phyloP scores from a whole-genome alignment of 2,113 vertebrate genomes.

The Amphilophus citrinellus region DNA sequence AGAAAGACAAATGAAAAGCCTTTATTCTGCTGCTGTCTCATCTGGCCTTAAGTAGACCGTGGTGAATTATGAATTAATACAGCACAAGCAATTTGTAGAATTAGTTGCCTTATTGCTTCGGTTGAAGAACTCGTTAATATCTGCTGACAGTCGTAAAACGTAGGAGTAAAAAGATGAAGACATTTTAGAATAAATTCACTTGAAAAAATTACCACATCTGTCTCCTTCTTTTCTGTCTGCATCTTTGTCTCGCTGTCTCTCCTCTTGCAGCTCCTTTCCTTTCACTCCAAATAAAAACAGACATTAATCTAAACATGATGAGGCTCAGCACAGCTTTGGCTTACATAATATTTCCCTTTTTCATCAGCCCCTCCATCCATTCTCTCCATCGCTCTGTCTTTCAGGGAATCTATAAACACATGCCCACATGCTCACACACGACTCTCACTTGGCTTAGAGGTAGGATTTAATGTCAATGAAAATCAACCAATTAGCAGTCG shows the following conservation, averaged over 20 bases:
- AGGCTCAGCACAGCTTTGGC: slow-evolving; percentile 4
- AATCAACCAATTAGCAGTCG: slow-evolving; percentile 65
- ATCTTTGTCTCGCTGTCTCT: not conserved
- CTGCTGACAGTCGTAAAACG: slow-evolving; percentile 4
- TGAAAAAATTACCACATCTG: not conserved
- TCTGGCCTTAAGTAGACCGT: not conserved
- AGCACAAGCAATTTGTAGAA: slow-evolving; percentile 32
- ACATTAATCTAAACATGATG: slow-evolving; percentile 34
- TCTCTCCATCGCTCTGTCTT: slow-evolving; percentile 4
- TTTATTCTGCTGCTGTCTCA: slow-evolving; percentile 6
- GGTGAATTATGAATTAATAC: slow-evolving; percentile 37
- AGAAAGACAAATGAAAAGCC: not conserved
- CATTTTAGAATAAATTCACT: not conserved
- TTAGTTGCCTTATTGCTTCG: not conserved
- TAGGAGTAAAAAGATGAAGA: not conserved
- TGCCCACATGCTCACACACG: slow-evolving; percentile 12
- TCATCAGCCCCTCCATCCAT: not conserved
- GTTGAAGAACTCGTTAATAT: slow-evolving; percentile 37
- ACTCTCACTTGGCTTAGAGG: slow-evolving; percentile 44
- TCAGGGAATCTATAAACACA: slow-evolving; percentile 40
- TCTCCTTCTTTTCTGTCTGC: not conserved
- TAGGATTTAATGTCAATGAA: slow-evolving; percentile 65
- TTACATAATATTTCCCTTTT: slow-evolving; percentile 39
- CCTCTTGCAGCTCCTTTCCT: not conserved
- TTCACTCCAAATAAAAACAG: slow-evolving; percentile 28